A percentile compares a stretch with the other conserved stretches of the same genome.
phyloP scores from a whole-genome alignment of 2,888 invertebrate genomes.

The Chalcis sispes region DNA sequence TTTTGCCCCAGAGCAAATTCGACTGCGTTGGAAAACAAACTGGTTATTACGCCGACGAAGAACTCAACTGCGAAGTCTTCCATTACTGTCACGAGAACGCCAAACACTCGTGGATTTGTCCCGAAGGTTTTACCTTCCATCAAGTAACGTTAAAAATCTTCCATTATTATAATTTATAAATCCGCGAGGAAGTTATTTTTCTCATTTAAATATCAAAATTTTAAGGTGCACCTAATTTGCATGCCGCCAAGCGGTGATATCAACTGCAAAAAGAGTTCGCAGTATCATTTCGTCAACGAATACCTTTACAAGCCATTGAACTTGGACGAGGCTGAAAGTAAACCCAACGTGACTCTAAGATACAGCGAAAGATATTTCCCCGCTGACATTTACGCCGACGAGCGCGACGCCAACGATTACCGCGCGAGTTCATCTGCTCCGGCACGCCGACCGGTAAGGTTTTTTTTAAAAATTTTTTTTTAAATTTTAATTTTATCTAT shows the following conservation, averaged over 20 bases:
- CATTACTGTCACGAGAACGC: constrained; percentile 95
- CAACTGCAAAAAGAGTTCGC: constrained; percentile 91
- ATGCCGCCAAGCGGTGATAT: constrained; percentile 94
- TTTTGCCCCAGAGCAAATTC: constrained; percentile 91
- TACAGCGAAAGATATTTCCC: constrained; percentile 92
- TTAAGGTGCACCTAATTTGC: constrained; percentile 92
- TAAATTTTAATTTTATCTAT: neutral
- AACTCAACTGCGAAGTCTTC: constrained; percentile 92
- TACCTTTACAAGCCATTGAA: constrained; percentile 93
- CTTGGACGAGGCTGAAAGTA: constrained; percentile 87
- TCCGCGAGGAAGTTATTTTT: neutral
- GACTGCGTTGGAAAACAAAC: constrained; percentile 87
- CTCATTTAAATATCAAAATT: neutral
- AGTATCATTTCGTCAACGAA: constrained; percentile 94
- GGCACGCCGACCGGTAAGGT: constrained; percentile 57
- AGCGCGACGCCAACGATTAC: constrained; percentile 71
- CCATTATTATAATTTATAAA: neutral
- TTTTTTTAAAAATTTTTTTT: neutral
- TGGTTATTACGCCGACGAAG: constrained; percentile 94
- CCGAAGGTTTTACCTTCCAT: constrained; percentile 92
- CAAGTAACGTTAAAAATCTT: constrained; percentile 78
- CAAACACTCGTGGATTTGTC: constrained; percentile 95
- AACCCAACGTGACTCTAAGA: constrained; percentile 86
- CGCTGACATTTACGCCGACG: constrained; percentile 82
- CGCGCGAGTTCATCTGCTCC: constrained; percentile 70